Percentiles rank a stretch among this genome's conserved stretches.
These are phyloP conservation scores for Zophobas morio DNA, from an alignment of 1,140 invertebrate genomes.

Conservation along the genomic window DNA sequence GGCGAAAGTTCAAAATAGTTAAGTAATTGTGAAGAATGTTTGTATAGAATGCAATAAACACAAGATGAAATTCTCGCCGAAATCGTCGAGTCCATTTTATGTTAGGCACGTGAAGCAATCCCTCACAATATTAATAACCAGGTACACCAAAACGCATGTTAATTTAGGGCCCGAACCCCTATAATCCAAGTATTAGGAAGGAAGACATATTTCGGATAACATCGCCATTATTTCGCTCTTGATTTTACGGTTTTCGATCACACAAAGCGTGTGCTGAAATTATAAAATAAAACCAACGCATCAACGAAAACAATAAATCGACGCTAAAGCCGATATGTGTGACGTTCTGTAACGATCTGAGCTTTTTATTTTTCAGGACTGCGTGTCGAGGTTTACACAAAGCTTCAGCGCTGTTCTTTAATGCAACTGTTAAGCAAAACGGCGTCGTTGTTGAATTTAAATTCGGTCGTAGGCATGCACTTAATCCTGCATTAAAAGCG, in stretches of 20 bases:
- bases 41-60: background rate
- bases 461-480: slow-evolving; percentile 32
- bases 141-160: slow-evolving; percentile 16
- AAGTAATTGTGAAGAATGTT: too few relatives aligned
- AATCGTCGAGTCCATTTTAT: background rate
- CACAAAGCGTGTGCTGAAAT: background rate
- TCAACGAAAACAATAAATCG: slow-evolving; percentile 3
- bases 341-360: slow-evolving; percentile 1
- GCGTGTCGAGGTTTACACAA: slow-evolving; percentile 31
- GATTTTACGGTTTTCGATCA: slow-evolving; percentile 13
- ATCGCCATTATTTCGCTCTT: slow-evolving; percentile 2
- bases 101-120: background rate
- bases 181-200: slow-evolving; percentile 31
- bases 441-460: slow-evolving; percentile 33
- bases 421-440: slow-evolving; percentile 22
- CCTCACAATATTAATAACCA: slow-evolving; percentile 3
- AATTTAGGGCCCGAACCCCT: slow-evolving; percentile 15
- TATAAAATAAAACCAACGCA: slow-evolving; percentile 10
- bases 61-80: background rate
- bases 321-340: slow-evolving; percentile 25
- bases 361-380: slow-evolving; percentile 13
- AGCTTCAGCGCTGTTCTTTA: slow-evolving; percentile 17
- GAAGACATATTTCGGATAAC: slow-evolving; percentile 26
- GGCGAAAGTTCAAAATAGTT: background rate
- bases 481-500: slow-evolving; percentile 33